Evolutionary conservation across 2,113 vertebrate genomes (phyloP), one percentile per base, ranked within the genome.

Genomic region (Agelaius phoeniceus): DNA sequence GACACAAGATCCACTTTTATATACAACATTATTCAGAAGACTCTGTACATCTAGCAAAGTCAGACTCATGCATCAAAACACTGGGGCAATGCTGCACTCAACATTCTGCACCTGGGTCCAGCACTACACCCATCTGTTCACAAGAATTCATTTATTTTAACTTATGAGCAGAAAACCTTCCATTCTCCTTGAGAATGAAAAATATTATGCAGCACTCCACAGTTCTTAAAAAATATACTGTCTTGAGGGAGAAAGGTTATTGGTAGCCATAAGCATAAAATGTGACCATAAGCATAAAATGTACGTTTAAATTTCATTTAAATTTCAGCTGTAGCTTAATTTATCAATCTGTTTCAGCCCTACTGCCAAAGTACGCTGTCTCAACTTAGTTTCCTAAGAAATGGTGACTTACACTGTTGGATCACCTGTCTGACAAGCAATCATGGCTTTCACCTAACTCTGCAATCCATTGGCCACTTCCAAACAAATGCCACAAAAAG

Each of bases 41-140:
- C 28, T 46, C 17, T 18, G 17, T 27, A 49, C 26, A 43, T 31
- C 49, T 11, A 69, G 54, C 15, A 62, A 71, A 74, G 59, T 41
- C 39, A 66, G 51, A 77, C 19, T 71, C 43, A 41, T 12, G 67
- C 9, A 62, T n/a, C 43, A 61, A 48, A 16, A 58, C 21, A 52
- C 46, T 41, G 43, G 43, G 69, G 21, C 55, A 62, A 75, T 0
- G 0, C 0, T 65, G 21, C 23, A 46, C 31, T 41, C 1, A 1
- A 9, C 23, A 59, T 43, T 33, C 66, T 65, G 67, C 39, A 48
- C 19, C 27, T 24, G 35, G 15, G 35, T 65, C 11, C 49, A 39
- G 11, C 57, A 39, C 10, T 49, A 31, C 14, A 37, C 26, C 3
- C 8, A 74, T 3, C 1, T 3, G 17, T 43, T 82, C 28, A 7